These are phyloP conservation scores for Aphyosemion australe DNA, from an alignment of 2,113 vertebrate species.

Conservation along the genomic window DNA sequence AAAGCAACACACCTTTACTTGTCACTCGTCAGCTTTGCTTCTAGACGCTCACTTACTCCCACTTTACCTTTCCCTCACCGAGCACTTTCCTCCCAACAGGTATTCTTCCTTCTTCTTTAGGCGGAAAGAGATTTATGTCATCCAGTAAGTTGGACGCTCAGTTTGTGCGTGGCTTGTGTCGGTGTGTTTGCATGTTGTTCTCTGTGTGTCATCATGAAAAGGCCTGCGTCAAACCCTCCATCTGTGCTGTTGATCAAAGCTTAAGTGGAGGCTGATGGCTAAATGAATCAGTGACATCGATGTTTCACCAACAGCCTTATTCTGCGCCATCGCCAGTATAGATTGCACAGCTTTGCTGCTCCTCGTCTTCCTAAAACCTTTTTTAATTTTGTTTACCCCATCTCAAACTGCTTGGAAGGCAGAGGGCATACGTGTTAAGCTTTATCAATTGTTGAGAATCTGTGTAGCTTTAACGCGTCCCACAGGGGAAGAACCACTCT, in stretches of 20 bases:
- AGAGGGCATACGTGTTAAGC: constrained; percentile 19
- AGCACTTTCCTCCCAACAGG: constrained; percentile 87
- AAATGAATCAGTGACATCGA: constrained; percentile 8
- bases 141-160: constrained; percentile 91
- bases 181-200: constrained; percentile 22
- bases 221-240: constrained; percentile 1
- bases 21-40: constrained; percentile 14
- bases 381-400: constrained; percentile 59
- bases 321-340: constrained; percentile 17
- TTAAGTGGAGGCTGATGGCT: constrained; percentile 13
- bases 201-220: constrained; percentile 3
- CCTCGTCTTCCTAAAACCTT: constrained; percentile 26
- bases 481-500: background rate
- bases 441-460: constrained; percentile 28
- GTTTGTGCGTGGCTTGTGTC: constrained; percentile 32
- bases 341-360: constrained; percentile 24
- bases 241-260: constrained; percentile 11
- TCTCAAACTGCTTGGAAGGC: constrained; percentile 40
- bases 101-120: constrained; percentile 99
- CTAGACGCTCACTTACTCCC: constrained; percentile 16
- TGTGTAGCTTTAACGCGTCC: constrained; percentile 11
- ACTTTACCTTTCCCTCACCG: constrained; percentile 68
- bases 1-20: constrained; percentile 14
- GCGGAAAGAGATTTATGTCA: constrained; percentile 99
- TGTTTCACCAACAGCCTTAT: constrained; percentile 21